These are phyloP conservation scores for Silvanus unidentatus DNA, from an alignment of 2,888 invertebrate genomes.

Conservation along the genomic window DNA sequence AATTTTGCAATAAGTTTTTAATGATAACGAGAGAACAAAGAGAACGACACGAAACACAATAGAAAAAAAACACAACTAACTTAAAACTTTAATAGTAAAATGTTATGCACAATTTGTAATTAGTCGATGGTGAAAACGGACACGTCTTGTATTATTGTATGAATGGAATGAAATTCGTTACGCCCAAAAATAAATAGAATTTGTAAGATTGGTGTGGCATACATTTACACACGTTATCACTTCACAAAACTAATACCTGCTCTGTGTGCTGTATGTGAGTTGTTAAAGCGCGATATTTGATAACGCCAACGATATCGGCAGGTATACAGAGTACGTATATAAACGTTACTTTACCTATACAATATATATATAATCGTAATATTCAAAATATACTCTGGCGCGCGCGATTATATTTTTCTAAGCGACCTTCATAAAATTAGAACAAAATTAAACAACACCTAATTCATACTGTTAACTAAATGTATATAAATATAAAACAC, in stretches of 20 bases:
- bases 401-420: conserved; percentile 18
- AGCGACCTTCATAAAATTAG: conserved; percentile 26
- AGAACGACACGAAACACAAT: conserved; percentile 22
- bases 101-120: too few relatives aligned
- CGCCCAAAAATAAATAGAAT: conserved; percentile 23
- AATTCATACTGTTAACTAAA: not conserved
- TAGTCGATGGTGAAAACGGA: too few relatives aligned
- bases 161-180: conserved; percentile 12
- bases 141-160: not conserved
- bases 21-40: too few relatives aligned
- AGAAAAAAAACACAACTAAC: conserved; percentile 28
- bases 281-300: conserved; percentile 16
- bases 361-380: conserved; percentile 10
- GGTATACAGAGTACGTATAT: too few relatives aligned
- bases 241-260: conserved; percentile 11
- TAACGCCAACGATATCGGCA: conserved; percentile 22
- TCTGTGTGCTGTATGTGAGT: conserved; percentile 10
- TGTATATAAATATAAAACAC: too few relatives aligned
- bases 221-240: conserved; percentile 17
- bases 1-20: too few relatives aligned
- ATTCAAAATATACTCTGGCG: conserved; percentile 9
- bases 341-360: conserved; percentile 25
- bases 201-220: conserved; percentile 31
- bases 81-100: too few relatives aligned
- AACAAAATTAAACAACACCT: conserved; percentile 19